Base-by-base conservation (phyloP, 2,797 vertebrate genomes). In the Esox masquinongy region DNA sequence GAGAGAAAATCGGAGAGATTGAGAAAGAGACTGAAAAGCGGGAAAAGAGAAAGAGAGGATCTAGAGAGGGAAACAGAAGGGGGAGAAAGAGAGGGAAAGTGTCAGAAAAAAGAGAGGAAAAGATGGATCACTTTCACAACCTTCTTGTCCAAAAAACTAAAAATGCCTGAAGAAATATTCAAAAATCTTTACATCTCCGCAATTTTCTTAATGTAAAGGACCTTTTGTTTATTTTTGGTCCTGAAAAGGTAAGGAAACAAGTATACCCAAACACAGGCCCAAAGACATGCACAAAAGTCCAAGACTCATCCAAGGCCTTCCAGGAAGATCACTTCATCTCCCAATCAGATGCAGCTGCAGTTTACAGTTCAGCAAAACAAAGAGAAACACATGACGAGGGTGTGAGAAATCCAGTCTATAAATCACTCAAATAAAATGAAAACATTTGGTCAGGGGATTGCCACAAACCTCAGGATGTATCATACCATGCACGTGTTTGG, bases 1-100 rank as follows among this genome's bases (percentile, higher is more conserved):
- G 29, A 16, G 61, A 39, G 36, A 8, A 29, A 59, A 19, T 11
- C 9, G 29, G 19, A 61, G 68, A 31, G 29, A 39, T 19, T 34
- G 26, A 26, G 3, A 9, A 9, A 71, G 1, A 29, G 16, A 56
- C 5, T 34, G n/a, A 24, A 5, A 70, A 22, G 43, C 5, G 14
- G 14, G 7, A 26, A 74, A 69, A 72, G 43, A 17, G 68, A 74
- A 78, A 49, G 59, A 39, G 51, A 70, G 79, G 70, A 51, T 5
- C 47, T 39, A 49, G 31, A n/a, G 31, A 71, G n/a, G 31, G 24
- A 22, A 69, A 26, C 7, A 61, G 68, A 63, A 7, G 49, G 26
- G 7, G n/a, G 15, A 56, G 53, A 59, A 56, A n/a, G 19, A 22
- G 51, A 71, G 24, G 5, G 15, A 19, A 9, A 71, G 6, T 8